Evolutionary conservation across 2,888 invertebrate genomes (phyloP).

Genomic region (Gryllus longicercus): DNA sequence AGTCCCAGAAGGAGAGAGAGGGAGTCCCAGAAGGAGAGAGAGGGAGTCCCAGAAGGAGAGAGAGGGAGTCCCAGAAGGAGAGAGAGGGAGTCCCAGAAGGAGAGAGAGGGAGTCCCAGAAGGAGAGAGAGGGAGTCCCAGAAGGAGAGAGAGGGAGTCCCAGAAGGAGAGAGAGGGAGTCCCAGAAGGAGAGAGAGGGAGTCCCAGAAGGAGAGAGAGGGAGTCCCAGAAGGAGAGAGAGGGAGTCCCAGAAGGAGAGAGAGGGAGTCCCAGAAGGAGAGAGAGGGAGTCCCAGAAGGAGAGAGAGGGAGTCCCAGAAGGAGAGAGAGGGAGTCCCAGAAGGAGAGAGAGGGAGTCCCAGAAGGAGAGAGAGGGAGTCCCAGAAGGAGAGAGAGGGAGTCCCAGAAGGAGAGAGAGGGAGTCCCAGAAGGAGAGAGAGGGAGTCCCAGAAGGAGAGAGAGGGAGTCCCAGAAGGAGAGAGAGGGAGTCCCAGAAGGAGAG

Average conservation of each 20-base stretch:
- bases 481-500: not conserved
- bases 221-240: not conserved
- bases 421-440: not conserved
- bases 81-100: not conserved
- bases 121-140: not conserved
- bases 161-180: not conserved
- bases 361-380: not conserved
- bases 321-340: constrained; percentile 20
- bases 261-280: not conserved
- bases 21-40: not conserved
- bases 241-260: not conserved
- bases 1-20: constrained; percentile 18
- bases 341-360: not conserved
- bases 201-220: not conserved
- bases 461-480: not conserved
- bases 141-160: not conserved
- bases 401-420: not conserved
- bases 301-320: not conserved
- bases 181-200: not conserved
- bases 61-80: not conserved
- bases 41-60: not conserved
- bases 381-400: not conserved
- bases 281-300: not conserved
- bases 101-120: not conserved
- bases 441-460: not conserved